Percentiles rank a stretch among this genome's conserved stretches.
Evolutionary conservation across 2,113 vertebrate species (phyloP).

Genomic region (Onychostoma macrolepis): DNA sequence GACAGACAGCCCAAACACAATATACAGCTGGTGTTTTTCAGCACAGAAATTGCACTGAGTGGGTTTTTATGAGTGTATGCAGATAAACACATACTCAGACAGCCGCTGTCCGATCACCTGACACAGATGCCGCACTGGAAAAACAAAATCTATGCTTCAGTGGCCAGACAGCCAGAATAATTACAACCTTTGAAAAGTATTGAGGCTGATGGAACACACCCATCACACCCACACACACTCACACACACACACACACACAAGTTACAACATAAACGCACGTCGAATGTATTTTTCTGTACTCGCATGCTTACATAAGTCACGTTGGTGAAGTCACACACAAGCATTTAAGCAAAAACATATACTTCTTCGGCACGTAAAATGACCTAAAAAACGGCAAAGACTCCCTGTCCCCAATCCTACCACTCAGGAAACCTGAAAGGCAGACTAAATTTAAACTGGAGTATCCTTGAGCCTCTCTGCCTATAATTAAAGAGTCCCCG

Average conservation of each 20-base stretch:
- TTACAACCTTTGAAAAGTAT: slow-evolving; percentile 52
- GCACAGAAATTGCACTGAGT: background rate
- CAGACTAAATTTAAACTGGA: slow-evolving; percentile 20
- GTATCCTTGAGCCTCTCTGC: slow-evolving; percentile 9
- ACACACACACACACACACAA: slow-evolving; percentile 27
- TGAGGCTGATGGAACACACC: slow-evolving; percentile 56
- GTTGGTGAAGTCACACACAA: background rate
- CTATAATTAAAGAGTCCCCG: slow-evolving; percentile 48
- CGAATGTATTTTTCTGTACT: background rate
- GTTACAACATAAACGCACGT: slow-evolving; percentile 24
- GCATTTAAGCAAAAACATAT: background rate
- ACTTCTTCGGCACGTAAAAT: background rate
- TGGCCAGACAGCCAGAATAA: slow-evolving; percentile 56
- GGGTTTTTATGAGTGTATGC: background rate
- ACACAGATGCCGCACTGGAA: slow-evolving; percentile 34
- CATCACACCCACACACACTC: slow-evolving; percentile 45
- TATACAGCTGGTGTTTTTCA: background rate
- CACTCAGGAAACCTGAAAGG: slow-evolving; percentile 22
- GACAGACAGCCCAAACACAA: background rate
- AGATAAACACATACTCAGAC: slow-evolving; percentile 39
- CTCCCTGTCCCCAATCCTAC: background rate
- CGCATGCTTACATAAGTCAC: background rate
- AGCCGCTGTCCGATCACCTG: slow-evolving; percentile 40
- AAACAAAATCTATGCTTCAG: slow-evolving; percentile 48
- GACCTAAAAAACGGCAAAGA: background rate